Conservation (phyloP, 1,140 invertebrate genomes). For the Carcinoscorpius rotundicauda region DNA sequence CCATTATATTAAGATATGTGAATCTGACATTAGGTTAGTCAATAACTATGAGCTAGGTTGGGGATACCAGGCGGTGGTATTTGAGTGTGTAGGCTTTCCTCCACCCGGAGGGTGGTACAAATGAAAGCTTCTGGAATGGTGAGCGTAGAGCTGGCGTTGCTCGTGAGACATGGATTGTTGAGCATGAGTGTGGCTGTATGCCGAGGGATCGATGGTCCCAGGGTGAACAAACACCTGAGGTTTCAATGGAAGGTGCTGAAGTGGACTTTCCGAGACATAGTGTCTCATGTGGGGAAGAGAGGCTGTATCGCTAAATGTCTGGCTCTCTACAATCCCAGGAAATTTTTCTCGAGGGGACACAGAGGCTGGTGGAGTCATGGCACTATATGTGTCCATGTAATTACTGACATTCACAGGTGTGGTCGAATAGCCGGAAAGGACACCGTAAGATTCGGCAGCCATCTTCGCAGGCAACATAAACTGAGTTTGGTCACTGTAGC, state of each 20-base stretch:
- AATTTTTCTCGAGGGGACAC: conserved; percentile 83
- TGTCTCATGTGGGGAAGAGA: conserved; percentile 15
- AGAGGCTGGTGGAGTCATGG: conserved; percentile 89
- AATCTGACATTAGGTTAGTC: neutral
- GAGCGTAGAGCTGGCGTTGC: neutral
- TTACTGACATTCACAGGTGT: conserved; percentile 4
- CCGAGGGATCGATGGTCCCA: conserved; percentile 12
- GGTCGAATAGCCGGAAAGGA: conserved; percentile 23
- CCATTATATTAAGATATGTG: no score
- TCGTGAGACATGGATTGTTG: conserved; percentile 36
- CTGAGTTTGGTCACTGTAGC: conserved; percentile 31
- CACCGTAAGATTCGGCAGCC: conserved; percentile 15
- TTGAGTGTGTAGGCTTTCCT: conserved; percentile 33
- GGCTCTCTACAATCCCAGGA: conserved; percentile 37
- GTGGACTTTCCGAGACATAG: conserved; percentile 28
- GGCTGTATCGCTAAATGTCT: conserved; percentile 25
- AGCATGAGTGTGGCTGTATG: conserved; percentile 11
- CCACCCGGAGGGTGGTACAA: neutral
- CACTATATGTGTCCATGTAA: conserved; percentile 43
- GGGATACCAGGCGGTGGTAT: conserved; percentile 57
- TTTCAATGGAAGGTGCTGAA: conserved; percentile 67
- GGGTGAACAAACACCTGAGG: conserved; percentile 45
- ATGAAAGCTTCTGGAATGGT: neutral
- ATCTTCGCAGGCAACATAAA: conserved; percentile 14
- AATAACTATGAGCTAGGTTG: conserved; percentile 35